Base-by-base conservation (phyloP, 2,797 vertebrate genomes). In the Euphonia xanthogaster region DNA sequence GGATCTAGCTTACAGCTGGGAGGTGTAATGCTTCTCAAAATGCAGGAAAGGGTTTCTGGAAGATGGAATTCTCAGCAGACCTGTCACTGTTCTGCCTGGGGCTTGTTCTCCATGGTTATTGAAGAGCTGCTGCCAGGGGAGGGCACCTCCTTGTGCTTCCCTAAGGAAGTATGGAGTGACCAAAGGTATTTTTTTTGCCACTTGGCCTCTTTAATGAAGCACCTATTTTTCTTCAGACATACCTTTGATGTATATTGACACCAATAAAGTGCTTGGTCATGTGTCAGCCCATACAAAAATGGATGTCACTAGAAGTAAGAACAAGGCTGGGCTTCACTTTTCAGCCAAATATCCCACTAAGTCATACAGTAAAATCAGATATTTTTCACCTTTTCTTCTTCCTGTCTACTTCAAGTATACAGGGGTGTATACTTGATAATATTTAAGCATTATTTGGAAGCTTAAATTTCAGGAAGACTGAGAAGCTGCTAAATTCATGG, bases 91-190 rank as follows among this genome's bases (percentile, higher is more conserved):
- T 57, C n/a, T 35, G 54, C 54, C n/a, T 35, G 54, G 54, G 54
- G 5, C n/a, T 35, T 35, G 15, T 57, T 51, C 33, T 57, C 9
- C 0, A 0, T n/a, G 40, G 10, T 9, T 55, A 1, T 6, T 30
- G 18, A 40, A 7, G 57, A 42, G 53, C 61, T 73, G 81, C 47
- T 76, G 44, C 63, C 68, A 28, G 37, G 24, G 16, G 12, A 71
- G 10, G 6, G 30, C n/a, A 24, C 30, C n/a, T 86, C 62, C 74
- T 12, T 58, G 42, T 54, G 82, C 86, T 94, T 54, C 62, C 66
- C 57, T 58, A 12, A 68, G 53, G 47, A 80, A 39, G 19, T 10
- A 8, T 9, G 45, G 17, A 39, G 1, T 30, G 20, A 39, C 58
- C 40, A 35, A 6, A 50, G 19, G 61, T 48, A 6, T 14, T 70